These are phyloP conservation scores for Arizona elegans DNA, from an alignment of 2,113 vertebrate species.

Conservation along the genomic window DNA sequence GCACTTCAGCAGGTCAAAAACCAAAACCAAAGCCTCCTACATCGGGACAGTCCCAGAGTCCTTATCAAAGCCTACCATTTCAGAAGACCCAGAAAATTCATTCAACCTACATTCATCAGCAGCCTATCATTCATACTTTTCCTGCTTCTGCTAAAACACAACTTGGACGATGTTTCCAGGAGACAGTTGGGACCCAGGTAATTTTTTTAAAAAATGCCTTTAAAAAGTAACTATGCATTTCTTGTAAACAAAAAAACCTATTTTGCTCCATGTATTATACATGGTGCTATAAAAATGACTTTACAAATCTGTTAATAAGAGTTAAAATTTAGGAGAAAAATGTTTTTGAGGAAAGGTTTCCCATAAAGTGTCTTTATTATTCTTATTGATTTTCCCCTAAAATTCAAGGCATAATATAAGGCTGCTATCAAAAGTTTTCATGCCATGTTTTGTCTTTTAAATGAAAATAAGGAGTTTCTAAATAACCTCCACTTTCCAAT, in stretches of 20 bases:
- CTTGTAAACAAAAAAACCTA: neutral
- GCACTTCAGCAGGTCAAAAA: conserved; percentile 77
- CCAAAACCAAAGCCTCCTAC: conserved; percentile 78
- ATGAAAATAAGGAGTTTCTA: neutral
- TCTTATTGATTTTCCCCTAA: neutral
- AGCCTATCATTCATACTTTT: conserved; percentile 80
- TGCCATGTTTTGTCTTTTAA: neutral
- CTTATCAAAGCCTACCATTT: conserved; percentile 79
- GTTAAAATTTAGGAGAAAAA: neutral
- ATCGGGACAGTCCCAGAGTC: conserved; percentile 75
- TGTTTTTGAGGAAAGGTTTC: neutral
- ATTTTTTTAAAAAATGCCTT: conserved; percentile 35
- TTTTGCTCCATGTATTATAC: neutral
- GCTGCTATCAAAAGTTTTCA: neutral
- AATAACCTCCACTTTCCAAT: neutral
- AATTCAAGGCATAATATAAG: neutral
- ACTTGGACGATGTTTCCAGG: conserved; percentile 96
- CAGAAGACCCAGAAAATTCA: conserved; percentile 84
- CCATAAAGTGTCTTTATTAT: neutral
- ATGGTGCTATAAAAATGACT: neutral
- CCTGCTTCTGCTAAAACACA: conserved; percentile 87
- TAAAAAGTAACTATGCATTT: neutral
- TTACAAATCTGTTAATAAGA: neutral
- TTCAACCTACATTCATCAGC: conserved; percentile 80
- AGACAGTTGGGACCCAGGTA: conserved; percentile 91